phyloP scores from a whole-genome alignment of 2,888 invertebrate species.

The Zaprionus obscuricornis region DNA sequence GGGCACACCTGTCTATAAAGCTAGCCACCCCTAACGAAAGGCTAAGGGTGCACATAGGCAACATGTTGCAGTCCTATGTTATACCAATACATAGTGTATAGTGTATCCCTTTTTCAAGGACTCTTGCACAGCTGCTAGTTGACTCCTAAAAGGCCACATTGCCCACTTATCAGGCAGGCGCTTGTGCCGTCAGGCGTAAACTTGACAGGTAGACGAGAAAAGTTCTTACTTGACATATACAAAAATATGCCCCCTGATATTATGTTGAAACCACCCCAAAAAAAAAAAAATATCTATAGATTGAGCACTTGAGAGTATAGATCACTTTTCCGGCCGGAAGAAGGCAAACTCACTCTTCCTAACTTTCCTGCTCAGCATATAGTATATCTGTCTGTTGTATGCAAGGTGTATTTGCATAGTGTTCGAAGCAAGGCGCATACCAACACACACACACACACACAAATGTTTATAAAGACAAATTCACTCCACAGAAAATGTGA shows the following conservation, averaged over 20 bases:
- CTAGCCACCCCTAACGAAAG: conserved; percentile 57
- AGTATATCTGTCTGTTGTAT: too few species aligned
- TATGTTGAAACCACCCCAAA: conserved; percentile 47
- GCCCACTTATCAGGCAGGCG: conserved; percentile 42
- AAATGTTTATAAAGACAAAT: not conserved
- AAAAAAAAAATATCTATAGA: conserved; percentile 22
- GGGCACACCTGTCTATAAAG: conserved; percentile 63
- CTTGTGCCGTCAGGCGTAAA: conserved; percentile 69
- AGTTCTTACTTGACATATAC: conserved; percentile 42
- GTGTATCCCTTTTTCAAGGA: conserved; percentile 61
- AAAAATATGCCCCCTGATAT: conserved; percentile 14
- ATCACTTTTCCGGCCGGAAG: conserved; percentile 70
- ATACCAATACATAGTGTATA: conserved; percentile 17
- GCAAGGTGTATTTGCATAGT: conserved; percentile 74
- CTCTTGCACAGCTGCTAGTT: conserved; percentile 51
- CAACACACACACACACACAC: conserved; percentile 24
- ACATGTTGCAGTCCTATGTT: conserved; percentile 41
- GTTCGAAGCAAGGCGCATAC: conserved; percentile 31
- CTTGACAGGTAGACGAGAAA: conserved; percentile 71
- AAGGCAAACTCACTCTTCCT: conserved; percentile 37
- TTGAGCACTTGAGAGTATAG: conserved; percentile 29
- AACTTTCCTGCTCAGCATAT: too few species aligned
- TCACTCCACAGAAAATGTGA: conserved; percentile 1
- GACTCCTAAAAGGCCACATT: conserved; percentile 7
- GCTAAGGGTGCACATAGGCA: conserved; percentile 12